These are phyloP conservation scores for Eristalis intricaria DNA, from an alignment of 2,888 invertebrate species.

Conservation along the genomic window DNA sequence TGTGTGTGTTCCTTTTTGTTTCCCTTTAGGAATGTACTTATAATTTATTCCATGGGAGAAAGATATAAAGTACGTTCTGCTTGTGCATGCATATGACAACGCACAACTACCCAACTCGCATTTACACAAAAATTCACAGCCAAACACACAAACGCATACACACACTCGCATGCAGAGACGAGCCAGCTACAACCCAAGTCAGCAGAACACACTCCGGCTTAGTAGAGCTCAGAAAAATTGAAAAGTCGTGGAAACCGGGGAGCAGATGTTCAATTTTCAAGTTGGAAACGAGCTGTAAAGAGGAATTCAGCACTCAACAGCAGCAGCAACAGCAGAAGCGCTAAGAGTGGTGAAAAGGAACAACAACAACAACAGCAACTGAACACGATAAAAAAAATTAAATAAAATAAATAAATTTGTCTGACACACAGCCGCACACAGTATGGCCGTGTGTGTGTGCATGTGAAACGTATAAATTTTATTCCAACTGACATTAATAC, in stretches of 20 bases:
- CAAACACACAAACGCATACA: neutral
- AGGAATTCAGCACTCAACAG: slow-evolving; percentile 62
- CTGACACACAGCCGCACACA: slow-evolving; percentile 38
- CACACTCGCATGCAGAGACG: neutral
- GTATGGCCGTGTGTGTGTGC: slow-evolving; percentile 18
- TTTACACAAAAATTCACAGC: no score
- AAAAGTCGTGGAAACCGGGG: slow-evolving; percentile 74
- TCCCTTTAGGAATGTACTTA: slow-evolving; percentile 43
- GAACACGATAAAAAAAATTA: slow-evolving; percentile 75
- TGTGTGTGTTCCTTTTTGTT: neutral
- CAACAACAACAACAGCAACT: slow-evolving; percentile 3
- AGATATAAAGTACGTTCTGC: slow-evolving; percentile 48
- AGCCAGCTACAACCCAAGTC: neutral
- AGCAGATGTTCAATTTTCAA: slow-evolving; percentile 80
- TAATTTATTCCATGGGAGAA: slow-evolving; percentile 60
- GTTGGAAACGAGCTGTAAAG: slow-evolving; percentile 64
- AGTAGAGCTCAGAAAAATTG: slow-evolving; percentile 46
- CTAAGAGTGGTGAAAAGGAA: slow-evolving; percentile 42
- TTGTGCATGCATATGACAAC: slow-evolving; percentile 45
- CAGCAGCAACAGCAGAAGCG: slow-evolving; percentile 43
- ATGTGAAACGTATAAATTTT: slow-evolving; percentile 58
- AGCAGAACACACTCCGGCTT: slow-evolving; percentile 29
- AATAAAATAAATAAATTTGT: slow-evolving; percentile 73
- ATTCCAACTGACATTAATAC: slow-evolving; percentile 57
- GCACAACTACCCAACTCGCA: slow-evolving; percentile 9